Conservation (phyloP, 2,113 vertebrate genomes). For the Siphamia tubifer region DNA sequence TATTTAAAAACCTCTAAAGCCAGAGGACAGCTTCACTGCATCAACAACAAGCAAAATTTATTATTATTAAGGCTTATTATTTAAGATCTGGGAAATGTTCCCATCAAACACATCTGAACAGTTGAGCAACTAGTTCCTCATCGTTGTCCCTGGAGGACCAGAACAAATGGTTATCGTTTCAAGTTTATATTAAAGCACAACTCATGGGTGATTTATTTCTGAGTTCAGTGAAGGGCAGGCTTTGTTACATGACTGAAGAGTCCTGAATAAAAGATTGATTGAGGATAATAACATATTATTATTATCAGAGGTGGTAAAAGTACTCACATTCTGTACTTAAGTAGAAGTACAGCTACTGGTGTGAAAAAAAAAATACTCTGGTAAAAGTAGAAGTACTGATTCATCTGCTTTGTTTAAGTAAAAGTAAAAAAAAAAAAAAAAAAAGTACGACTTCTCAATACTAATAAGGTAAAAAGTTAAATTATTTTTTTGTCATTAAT, state of each 20-base stretch:
- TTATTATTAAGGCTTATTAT: constrained; percentile 53
- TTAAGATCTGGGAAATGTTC: constrained; percentile 57
- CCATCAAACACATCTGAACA: constrained; percentile 39
- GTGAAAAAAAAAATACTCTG: no score
- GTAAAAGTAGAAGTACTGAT: no score
- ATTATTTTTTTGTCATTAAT: no score
- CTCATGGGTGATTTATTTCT: constrained; percentile 74
- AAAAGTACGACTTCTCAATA: no score
- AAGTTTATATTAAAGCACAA: constrained; percentile 76
- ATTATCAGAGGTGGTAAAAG: no score
- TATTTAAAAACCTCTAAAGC: background rate
- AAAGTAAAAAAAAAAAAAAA: no score
- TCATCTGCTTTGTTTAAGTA: no score
- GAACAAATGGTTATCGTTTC: constrained; percentile 62
- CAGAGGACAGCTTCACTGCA: constrained; percentile 19
- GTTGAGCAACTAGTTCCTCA: constrained; percentile 49
- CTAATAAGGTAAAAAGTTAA: no score
- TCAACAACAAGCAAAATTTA: constrained; percentile 48
- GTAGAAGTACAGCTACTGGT: no score
- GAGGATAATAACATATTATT: no score
- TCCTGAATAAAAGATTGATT: constrained; percentile 31
- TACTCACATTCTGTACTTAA: no score
- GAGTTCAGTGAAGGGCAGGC: constrained; percentile 41
- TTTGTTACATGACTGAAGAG: constrained; percentile 18
- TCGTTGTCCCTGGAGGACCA: constrained; percentile 23